A percentile compares a stretch with the other conserved stretches of the same genome.
phyloP scores from a whole-genome alignment of 2,888 invertebrate species.

The Pseudanteris insignis region DNA sequence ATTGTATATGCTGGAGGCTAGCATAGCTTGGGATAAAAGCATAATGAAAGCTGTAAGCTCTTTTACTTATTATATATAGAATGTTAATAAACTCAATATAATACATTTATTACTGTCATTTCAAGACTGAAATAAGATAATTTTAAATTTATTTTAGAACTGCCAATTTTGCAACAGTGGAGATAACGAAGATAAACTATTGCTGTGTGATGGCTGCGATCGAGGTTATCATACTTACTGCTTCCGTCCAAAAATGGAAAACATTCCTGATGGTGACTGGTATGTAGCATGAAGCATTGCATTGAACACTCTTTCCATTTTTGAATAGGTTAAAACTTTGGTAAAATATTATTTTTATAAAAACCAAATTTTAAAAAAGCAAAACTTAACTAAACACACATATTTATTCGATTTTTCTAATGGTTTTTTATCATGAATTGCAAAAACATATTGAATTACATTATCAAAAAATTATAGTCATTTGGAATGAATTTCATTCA shows the following conservation, averaged over 20 bases:
- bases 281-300: too few species aligned
- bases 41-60: conserved; percentile 96
- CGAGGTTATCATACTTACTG: conserved; percentile 99
- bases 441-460: too few species aligned
- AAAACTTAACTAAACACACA: too few species aligned
- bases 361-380: too few species aligned
- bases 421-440: too few species aligned
- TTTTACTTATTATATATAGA: too few species aligned
- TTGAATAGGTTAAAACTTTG: too few species aligned
- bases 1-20: conserved; percentile 89
- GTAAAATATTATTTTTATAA: too few species aligned
- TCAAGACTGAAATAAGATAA: conserved; percentile 1
- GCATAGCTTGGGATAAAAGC: conserved; percentile 98
- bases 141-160: conserved; percentile 73
- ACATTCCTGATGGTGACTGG: conserved; percentile 98
- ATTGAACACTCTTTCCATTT: too few species aligned
- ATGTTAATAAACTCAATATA: not conserved
- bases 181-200: conserved; percentile 93
- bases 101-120: not conserved
- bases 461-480: too few species aligned
- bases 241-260: conserved; percentile 95
- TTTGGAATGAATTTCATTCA: too few species aligned
- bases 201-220: conserved; percentile 97
- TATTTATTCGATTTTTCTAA: too few species aligned
- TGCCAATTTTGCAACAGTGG: conserved; percentile 97